These are phyloP conservation scores for Enteromius anoplus DNA, from an alignment of 2,797 vertebrate genomes.

Conservation along the genomic window DNA sequence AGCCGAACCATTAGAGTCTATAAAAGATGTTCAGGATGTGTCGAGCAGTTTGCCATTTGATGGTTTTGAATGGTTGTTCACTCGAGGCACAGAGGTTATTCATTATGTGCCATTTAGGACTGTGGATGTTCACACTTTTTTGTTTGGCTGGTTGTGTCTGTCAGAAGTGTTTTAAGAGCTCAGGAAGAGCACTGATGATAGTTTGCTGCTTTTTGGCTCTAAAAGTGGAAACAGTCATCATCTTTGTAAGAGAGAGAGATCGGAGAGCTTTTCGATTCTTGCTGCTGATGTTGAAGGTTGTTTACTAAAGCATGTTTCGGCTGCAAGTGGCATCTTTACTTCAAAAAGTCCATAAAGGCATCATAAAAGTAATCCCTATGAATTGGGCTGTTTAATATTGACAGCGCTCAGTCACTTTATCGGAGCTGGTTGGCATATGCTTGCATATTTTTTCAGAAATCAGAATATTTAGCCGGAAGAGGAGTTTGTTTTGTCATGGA, in stretches of 20 bases:
- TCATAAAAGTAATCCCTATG: background rate
- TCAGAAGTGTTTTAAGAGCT: conserved; percentile 12
- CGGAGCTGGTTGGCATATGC: background rate
- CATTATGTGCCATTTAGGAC: conserved; percentile 15
- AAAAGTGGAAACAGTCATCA: background rate
- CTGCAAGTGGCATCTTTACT: background rate
- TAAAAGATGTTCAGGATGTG: conserved; percentile 10
- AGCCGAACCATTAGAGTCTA: background rate
- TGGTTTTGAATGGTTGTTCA: conserved; percentile 10
- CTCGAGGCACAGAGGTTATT: background rate
- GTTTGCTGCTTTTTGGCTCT: conserved; percentile 1
- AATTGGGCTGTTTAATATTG: background rate
- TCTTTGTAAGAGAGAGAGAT: background rate
- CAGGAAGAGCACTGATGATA: conserved; percentile 11
- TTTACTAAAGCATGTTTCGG: background rate
- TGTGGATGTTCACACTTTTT: background rate
- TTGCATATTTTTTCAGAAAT: background rate
- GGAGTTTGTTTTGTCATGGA: no score
- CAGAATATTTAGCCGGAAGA: no score
- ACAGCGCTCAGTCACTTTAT: background rate
- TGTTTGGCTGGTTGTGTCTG: background rate
- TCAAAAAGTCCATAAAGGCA: background rate
- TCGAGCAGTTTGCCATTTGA: background rate
- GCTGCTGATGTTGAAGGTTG: background rate
- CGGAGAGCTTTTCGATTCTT: background rate